phyloP scores from a whole-genome alignment of 1,140 invertebrate genomes.

The Delia radicum region DNA sequence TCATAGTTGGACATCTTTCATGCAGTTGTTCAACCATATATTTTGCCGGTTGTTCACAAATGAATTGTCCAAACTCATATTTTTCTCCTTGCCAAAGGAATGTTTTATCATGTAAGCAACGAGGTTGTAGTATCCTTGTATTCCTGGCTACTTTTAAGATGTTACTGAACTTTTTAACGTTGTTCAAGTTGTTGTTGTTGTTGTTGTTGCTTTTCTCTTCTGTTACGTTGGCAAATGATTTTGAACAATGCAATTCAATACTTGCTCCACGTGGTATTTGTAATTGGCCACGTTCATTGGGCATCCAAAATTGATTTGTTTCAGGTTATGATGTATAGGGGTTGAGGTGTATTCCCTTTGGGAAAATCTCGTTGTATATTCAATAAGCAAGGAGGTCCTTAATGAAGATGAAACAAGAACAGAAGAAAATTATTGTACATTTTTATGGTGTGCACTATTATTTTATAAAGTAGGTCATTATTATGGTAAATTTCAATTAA shows the following conservation, averaged over 20 bases:
- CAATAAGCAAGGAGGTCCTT: conserved; percentile 37
- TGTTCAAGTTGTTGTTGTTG: neutral
- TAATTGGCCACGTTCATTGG: conserved; percentile 37
- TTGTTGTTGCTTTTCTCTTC: neutral
- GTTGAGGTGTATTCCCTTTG: conserved; percentile 31
- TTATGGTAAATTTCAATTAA: neutral
- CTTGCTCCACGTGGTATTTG: conserved; percentile 35
- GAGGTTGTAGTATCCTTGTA: conserved; percentile 29
- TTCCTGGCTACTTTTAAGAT: neutral
- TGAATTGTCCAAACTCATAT: conserved; percentile 37
- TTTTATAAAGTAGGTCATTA: neutral
- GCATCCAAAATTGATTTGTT: conserved; percentile 40
- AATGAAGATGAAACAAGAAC: neutral
- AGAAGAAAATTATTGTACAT: no score
- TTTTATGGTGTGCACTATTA: no score
- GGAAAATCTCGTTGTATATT: conserved; percentile 43
- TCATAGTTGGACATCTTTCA: conserved; percentile 1
- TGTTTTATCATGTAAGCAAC: conserved; percentile 37
- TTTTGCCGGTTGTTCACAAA: conserved; percentile 30
- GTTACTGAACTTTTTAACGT: neutral
- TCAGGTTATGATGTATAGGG: conserved; percentile 40
- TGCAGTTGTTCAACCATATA: conserved; percentile 36
- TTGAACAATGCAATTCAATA: conserved; percentile 42
- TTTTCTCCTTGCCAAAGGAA: conserved; percentile 36
- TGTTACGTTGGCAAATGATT: conserved; percentile 32